A percentile compares a stretch with the other conserved stretches of the same genome.
These are phyloP conservation scores for Meghimatium bilineatum DNA, from an alignment of 2,888 invertebrate genomes.

Conservation along the genomic window DNA sequence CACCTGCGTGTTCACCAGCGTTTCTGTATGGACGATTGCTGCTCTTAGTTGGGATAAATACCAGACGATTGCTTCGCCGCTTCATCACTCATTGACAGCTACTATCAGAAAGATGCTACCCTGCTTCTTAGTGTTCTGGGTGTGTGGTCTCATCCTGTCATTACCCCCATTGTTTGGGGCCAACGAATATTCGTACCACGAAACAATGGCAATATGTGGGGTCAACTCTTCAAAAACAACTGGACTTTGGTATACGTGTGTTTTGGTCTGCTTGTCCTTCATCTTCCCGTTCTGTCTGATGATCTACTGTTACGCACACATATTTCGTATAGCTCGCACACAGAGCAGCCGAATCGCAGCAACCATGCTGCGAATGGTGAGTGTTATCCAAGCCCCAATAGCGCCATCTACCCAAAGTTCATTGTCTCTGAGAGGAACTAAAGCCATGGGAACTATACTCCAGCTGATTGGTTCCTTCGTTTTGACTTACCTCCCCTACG, in stretches of 20 bases:
- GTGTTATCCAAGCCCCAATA: slow-evolving; percentile 70
- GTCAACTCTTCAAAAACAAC: slow-evolving; percentile 57
- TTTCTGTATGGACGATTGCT: slow-evolving; percentile 58
- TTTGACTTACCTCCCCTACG: slow-evolving; percentile 68
- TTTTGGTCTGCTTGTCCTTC: slow-evolving; percentile 60
- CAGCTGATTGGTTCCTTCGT: slow-evolving; percentile 70
- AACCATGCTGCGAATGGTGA: slow-evolving; percentile 73
- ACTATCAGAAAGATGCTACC: slow-evolving; percentile 63
- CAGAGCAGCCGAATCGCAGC: slow-evolving; percentile 72
- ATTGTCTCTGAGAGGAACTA: slow-evolving; percentile 64
- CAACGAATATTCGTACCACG: slow-evolving; percentile 60
- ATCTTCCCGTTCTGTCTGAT: slow-evolving; percentile 66
- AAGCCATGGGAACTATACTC: slow-evolving; percentile 71
- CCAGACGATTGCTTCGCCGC: slow-evolving; percentile 69
- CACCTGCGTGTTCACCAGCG: slow-evolving; percentile 49
- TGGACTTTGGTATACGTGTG: slow-evolving; percentile 62
- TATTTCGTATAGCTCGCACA: slow-evolving; percentile 69
- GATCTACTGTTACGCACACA: slow-evolving; percentile 71
- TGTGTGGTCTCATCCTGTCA: slow-evolving; percentile 59
- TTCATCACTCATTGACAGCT: slow-evolving; percentile 69
- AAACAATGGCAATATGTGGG: slow-evolving; percentile 65
- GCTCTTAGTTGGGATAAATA: slow-evolving; percentile 73
- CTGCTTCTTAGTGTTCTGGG: slow-evolving; percentile 66
- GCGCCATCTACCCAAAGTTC: slow-evolving; percentile 59
- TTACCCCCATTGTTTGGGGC: slow-evolving; percentile 66